Evolutionary conservation across 37 sponge, comb jelly and placozoan species (phyloP).

Genomic region (Halisarca cf. caerulea): DNA sequence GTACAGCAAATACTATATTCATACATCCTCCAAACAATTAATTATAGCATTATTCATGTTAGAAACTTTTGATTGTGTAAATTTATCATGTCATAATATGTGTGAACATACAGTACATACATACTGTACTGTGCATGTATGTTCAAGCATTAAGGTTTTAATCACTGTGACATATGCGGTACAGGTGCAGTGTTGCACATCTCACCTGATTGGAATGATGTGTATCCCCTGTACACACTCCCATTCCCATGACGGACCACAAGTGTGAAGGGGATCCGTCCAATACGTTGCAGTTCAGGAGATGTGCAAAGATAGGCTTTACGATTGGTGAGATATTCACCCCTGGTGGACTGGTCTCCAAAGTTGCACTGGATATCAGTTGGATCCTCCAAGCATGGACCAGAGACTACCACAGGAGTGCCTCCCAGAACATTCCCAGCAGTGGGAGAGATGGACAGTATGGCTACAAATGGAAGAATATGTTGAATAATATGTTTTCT

Average conservation of each 20-base stretch:
- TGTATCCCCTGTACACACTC: neutral
- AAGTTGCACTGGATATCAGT: slow-evolving; percentile 50
- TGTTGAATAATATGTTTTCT: neutral
- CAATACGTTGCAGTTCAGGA: slow-evolving; percentile 31
- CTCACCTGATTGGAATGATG: neutral
- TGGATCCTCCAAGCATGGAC: neutral
- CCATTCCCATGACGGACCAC: neutral
- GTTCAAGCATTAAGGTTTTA: no score
- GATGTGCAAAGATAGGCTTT: slow-evolving; percentile 37
- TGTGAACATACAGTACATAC: no score
- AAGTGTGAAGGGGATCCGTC: slow-evolving; percentile 33
- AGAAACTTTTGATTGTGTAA: no score
- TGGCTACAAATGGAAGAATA: neutral
- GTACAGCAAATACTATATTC: no score
- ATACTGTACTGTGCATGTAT: no score
- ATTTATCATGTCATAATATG: no score
- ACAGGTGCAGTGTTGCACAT: no score
- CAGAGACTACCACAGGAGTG: slow-evolving; percentile 23
- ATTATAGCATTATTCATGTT: no score
- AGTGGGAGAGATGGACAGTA: neutral
- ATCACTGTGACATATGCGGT: no score
- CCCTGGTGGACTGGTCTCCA: neutral
- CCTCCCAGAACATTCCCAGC: slow-evolving; percentile 12
- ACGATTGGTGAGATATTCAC: neutral
- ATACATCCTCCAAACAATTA: no score